A percentile compares a stretch with the other conserved stretches of the same genome.
phyloP scores from a whole-genome alignment of 2,113 vertebrate species.

The Phoenicopterus ruber region DNA sequence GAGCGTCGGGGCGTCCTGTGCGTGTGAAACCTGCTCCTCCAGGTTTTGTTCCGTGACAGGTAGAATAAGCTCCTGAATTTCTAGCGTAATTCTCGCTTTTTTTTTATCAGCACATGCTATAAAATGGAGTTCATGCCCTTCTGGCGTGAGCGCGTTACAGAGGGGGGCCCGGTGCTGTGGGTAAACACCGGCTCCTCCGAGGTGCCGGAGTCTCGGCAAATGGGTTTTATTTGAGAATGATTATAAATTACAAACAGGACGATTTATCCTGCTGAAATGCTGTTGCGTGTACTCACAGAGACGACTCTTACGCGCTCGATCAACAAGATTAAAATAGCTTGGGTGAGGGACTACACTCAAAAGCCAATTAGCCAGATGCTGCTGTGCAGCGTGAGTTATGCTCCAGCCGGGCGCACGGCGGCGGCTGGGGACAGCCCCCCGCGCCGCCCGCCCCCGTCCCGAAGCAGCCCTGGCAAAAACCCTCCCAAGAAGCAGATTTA shows the following conservation, averaged over 20 bases:
- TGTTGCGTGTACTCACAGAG: background rate
- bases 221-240: background rate
- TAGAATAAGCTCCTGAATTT: background rate
- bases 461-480: background rate
- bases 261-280: background rate
- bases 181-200: background rate
- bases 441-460: background rate
- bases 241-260: background rate
- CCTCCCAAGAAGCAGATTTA: background rate
- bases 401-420: background rate
- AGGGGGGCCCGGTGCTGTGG: background rate
- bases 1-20: too few species aligned
- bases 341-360: slow-evolving; percentile 18
- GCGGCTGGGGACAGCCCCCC: background rate
- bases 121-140: background rate
- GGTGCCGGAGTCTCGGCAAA: background rate
- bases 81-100: background rate
- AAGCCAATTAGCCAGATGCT: slow-evolving; percentile 60
- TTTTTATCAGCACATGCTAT: background rate
- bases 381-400: background rate
- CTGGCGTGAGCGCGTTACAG: too few species aligned
- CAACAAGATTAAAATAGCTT: slow-evolving; percentile 26
- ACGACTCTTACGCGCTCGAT: background rate
- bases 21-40: background rate
- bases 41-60: background rate